Base-by-base conservation (phyloP, 2,888 invertebrate genomes). In the Cephus spinipes region DNA sequence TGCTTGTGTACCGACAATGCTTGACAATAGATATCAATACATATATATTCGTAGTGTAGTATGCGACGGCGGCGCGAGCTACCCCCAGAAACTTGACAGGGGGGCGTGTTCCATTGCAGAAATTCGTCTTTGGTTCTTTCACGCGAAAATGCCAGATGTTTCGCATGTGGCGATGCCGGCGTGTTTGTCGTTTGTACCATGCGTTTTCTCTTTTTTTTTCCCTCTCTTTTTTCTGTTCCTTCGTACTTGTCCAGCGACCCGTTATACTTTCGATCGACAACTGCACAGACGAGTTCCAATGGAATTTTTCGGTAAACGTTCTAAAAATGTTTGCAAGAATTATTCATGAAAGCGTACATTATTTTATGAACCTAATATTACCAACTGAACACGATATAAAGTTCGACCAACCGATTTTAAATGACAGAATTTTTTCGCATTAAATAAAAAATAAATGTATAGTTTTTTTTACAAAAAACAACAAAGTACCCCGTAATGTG, bases 61-160 rank as follows among this genome's bases (percentile, higher is more conserved):
- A 55, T 23, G 40, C 31, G 31, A 32, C 71, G 12, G 71, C 71
- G 31, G 33, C 31, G 15, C 71, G 71, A 31, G 31, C 12, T 33
- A 32, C 71, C 81, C 85, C 86, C 83, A 84, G 89, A 85, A 88
- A 87, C 88, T 87, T 91, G 90, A 91, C 90, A 90, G 90, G 90
- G 85, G 89, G 91, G 90, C 89, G 90, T 88, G 85, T 85, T 87
- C 86, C 88, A 87, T 88, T 90, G 90, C 91, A 90, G 90, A 90
- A 89, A 89, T 89, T 90, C 89, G 90, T 90, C 89, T 90, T 89
- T 88, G 83, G 82, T 86, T 89, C 89, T 90, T 90, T 90, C 89
- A 89, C 89, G 90, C 87, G 87, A 90, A 55, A 90, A 89, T 90
- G 90, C 90, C 91, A 91, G 91, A 91, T 91, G 91, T 91, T 89